Percentiles rank a stretch among this genome's conserved stretches.
phyloP scores from a whole-genome alignment of 2,797 vertebrate species.

The Sparus aurata region DNA sequence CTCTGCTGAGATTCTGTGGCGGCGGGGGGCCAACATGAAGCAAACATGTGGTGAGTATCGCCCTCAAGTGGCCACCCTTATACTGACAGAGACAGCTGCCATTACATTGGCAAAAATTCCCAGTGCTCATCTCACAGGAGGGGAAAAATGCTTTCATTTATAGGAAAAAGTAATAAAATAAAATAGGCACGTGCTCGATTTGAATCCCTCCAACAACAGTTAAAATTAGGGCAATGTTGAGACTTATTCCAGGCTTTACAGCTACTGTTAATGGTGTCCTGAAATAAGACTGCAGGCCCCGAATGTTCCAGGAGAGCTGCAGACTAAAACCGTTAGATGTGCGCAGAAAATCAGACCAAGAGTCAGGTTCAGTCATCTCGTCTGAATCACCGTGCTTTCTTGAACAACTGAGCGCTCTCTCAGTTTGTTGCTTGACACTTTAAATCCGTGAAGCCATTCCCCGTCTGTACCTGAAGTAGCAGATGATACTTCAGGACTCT shows the following conservation, averaged over 20 bases:
- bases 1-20: background rate
- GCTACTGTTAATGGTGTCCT: background rate
- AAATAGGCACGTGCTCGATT: background rate
- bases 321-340: background rate
- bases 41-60: constrained; percentile 66
- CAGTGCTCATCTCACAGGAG: background rate
- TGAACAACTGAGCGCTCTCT: background rate
- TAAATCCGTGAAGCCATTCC: background rate
- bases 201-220: no score
- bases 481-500: constrained; percentile 97
- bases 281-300: background rate
- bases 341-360: background rate
- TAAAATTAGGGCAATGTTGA: no score
- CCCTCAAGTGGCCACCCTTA: constrained; percentile 73
- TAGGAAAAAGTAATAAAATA: background rate
- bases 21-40: background rate
- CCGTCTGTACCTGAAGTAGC: constrained; percentile 90
- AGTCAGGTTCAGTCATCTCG: background rate
- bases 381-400: background rate
- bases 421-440: background rate
- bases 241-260: no score
- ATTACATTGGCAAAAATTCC: constrained; percentile 1
- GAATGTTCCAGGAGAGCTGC: background rate
- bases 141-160: background rate
- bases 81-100: background rate